Conservation (phyloP, 2,888 invertebrate species). For the Plagiodera versicolora region DNA sequence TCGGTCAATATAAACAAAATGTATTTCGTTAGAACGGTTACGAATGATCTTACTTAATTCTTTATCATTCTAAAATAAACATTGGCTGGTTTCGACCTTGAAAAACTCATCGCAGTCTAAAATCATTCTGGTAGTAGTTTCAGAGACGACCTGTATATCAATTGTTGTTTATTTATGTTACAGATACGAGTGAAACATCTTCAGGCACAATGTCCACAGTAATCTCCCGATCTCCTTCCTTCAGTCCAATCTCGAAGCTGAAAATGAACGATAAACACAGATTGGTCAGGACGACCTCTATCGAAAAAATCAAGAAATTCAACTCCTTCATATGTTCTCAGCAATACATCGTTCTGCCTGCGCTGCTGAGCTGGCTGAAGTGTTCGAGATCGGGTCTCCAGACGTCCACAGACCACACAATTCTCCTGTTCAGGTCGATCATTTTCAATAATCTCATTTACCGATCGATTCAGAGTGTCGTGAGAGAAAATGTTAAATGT, state of each 20-base stretch:
- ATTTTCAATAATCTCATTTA: slow-evolving; percentile 38
- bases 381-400: slow-evolving; percentile 45
- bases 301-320: slow-evolving; percentile 48
- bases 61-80: too few species aligned
- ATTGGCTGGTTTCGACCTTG: too few species aligned
- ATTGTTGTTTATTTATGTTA: slow-evolving; percentile 19
- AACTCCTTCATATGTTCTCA: slow-evolving; percentile 51
- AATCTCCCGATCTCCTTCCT: slow-evolving; percentile 28
- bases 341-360: slow-evolving; percentile 47
- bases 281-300: slow-evolving; percentile 44
- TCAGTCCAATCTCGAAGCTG: slow-evolving; percentile 18
- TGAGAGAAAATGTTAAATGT: background rate
- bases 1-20: too few species aligned
- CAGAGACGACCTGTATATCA: too few species aligned
- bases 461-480: slow-evolving; percentile 26
- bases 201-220: slow-evolving; percentile 35
- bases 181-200: slow-evolving; percentile 33
- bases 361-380: slow-evolving; percentile 45
- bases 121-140: too few species aligned
- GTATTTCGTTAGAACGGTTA: too few species aligned
- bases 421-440: slow-evolving; percentile 38
- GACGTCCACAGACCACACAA: slow-evolving; percentile 41
- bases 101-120: too few species aligned
- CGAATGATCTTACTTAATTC: too few species aligned
- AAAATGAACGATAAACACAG: slow-evolving; percentile 36